Percentiles rank a stretch among this genome's conserved stretches.
These are phyloP conservation scores for Ischnus inquisitorius DNA, from an alignment of 2,888 invertebrate genomes.

Conservation along the genomic window DNA sequence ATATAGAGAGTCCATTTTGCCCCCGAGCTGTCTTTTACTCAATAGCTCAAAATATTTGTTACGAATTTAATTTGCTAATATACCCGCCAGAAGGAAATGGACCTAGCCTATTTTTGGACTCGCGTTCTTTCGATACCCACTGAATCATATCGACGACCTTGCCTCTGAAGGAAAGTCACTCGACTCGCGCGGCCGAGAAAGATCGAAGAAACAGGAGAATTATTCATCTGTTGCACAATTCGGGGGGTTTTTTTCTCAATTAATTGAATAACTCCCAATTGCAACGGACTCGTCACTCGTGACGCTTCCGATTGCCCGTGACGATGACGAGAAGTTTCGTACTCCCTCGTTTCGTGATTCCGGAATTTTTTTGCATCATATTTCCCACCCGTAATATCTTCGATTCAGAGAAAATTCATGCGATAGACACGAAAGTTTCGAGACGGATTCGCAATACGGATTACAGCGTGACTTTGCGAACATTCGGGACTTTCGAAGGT, in stretches of 20 bases:
- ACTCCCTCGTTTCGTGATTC: slow-evolving; percentile 25
- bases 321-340: slow-evolving; percentile 3
- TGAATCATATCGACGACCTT: slow-evolving; percentile 11
- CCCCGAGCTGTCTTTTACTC: too few relatives aligned
- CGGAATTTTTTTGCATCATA: slow-evolving; percentile 45
- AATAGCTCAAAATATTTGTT: too few relatives aligned
- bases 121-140: not conserved
- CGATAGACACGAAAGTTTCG: slow-evolving; percentile 2
- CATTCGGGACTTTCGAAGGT: slow-evolving; percentile 25
- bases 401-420: slow-evolving; percentile 7
- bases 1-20: too few relatives aligned
- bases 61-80: not conserved
- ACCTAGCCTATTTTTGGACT: not conserved
- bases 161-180: not conserved
- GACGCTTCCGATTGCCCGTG: slow-evolving; percentile 49
- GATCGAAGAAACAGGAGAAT: slow-evolving; percentile 48
- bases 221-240: slow-evolving; percentile 79
- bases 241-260: slow-evolving; percentile 66
- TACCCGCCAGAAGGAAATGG: not conserved
- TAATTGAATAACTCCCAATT: slow-evolving; percentile 74
- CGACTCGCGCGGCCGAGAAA: not conserved
- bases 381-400: not conserved
- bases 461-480: slow-evolving; percentile 20
- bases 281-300: slow-evolving; percentile 59
- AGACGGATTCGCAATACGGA: slow-evolving; percentile 24